Conservation (phyloP, 2,113 vertebrate genomes). For the Phrynosoma blainvillii region DNA sequence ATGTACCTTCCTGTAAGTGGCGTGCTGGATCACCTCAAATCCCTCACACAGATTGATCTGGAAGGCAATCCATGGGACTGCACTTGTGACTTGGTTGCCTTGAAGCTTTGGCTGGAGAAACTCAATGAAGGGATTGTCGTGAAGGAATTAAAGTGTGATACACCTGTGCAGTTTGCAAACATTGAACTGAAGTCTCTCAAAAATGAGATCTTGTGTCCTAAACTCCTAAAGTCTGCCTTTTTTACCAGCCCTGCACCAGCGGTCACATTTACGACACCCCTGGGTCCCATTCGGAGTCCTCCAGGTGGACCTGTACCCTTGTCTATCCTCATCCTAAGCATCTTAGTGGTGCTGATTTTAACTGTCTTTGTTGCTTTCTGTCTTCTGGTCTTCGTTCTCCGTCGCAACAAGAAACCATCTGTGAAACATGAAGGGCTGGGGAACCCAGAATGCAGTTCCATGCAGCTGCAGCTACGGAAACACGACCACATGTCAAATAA, state of each 20-base stretch:
- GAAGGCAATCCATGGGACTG: conserved; percentile 99
- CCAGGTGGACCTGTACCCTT: conserved; percentile 95
- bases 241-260: conserved; percentile 85
- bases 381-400: conserved; percentile 94
- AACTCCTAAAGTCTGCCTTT: conserved; percentile 87
- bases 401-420: conserved; percentile 92
- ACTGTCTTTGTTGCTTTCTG: conserved; percentile 98
- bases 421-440: conserved; percentile 92
- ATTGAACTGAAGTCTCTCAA: conserved; percentile 93
- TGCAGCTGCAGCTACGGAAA: conserved; percentile 91
- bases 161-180: conserved; percentile 94
- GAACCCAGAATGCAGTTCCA: conserved; percentile 89
- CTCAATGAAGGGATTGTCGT: conserved; percentile 90
- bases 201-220: conserved; percentile 96
- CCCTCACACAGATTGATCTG: conserved; percentile 94
- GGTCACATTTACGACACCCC: conserved; percentile 83
- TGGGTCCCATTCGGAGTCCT: conserved; percentile 88
- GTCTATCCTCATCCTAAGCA: conserved; percentile 97
- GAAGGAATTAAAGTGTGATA: conserved; percentile 93
- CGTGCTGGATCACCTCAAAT: conserved; percentile 93
- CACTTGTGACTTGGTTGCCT: conserved; percentile 94
- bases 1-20: conserved; percentile 98
- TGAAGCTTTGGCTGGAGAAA: conserved; percentile 97
- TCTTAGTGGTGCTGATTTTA: conserved; percentile 95
- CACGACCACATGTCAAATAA: conserved; percentile 90